Evolutionary conservation across 2,797 vertebrate genomes (phyloP), one percentile per base, ranked within the genome.

Genomic region (Babyrousa celebensis): DNA sequence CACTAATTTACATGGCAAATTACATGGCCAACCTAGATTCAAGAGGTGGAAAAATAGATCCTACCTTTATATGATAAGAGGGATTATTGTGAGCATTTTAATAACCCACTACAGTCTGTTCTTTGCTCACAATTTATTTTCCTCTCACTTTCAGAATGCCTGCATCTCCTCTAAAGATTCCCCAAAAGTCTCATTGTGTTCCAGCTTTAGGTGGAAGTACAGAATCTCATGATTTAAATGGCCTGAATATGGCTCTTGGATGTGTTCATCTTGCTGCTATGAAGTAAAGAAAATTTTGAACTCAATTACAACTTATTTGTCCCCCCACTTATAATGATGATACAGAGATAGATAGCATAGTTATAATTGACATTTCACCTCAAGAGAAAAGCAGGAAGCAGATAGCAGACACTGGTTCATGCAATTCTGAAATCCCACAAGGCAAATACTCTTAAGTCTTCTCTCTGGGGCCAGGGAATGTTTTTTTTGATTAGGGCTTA

Each of bases 181-280:
- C 20, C n/a, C 3, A n/a, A 84, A 83, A 91, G 7, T 91, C 36
- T 80, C 54, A 75, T 58, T 96, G 32, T 80, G 70, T 94, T 87
- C 43, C 12, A 90, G 21, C 5, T 36, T 25, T 65, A 29, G 12
- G 60, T 72, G 75, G 29, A 84, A 75, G 12, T 85, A 62, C 18
- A 84, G 36, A 65, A 65, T 79, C 8, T 71, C 32, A 74, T 87
- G 52, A 92, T 83, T 94, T 83, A 52, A 60, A 74, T 63, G 43
- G 25, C 29, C 27, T 85, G 25, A 20, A 43, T 68, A 36, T 56
- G 36, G 43, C 2, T 60, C 29, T 85, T 72, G 21, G 25, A 54
- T 84, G 20, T 72, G 14, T 82, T 93, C 20, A 17, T 85, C 43
- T 94, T 84, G 18, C 3, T 29, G 6, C 29, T 8, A 25, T 27